These are phyloP conservation scores for Saturnia pavonia DNA, from an alignment of 2,888 invertebrate species.

Conservation along the genomic window DNA sequence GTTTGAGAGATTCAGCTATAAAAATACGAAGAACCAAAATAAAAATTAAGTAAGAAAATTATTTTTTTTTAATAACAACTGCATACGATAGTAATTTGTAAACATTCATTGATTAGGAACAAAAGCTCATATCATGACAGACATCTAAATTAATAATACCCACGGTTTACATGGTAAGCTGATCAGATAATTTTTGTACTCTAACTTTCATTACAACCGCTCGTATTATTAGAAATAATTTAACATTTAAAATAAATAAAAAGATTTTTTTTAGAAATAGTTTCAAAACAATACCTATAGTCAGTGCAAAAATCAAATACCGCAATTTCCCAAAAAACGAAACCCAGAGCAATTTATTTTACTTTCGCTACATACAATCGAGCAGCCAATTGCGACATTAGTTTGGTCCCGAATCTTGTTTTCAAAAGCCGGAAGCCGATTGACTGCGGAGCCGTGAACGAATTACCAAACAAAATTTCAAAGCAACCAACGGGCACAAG, in stretches of 20 bases:
- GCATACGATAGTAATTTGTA: too few relatives aligned
- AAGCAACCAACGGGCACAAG: slow-evolving; percentile 47
- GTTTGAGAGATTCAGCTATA: too few relatives aligned
- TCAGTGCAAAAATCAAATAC: slow-evolving; percentile 31
- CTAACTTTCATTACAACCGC: neutral
- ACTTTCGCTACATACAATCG: slow-evolving; percentile 19
- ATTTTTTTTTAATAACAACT: too few relatives aligned
- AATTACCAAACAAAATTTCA: slow-evolving; percentile 50
- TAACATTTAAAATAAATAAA: neutral
- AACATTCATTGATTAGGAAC: too few relatives aligned
- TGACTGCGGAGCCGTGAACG: slow-evolving; percentile 39
- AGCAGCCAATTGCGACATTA: slow-evolving; percentile 35
- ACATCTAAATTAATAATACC: too few relatives aligned
- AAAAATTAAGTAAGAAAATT: too few relatives aligned
- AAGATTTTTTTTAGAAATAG: neutral
- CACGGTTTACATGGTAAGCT: too few relatives aligned
- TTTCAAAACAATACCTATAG: slow-evolving; percentile 23
- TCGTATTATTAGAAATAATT: neutral
- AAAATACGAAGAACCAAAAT: too few relatives aligned
- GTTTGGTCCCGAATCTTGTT: slow-evolving; percentile 24
- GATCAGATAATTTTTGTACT: too few relatives aligned
- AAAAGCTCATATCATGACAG: too few relatives aligned
- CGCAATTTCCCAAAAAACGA: neutral
- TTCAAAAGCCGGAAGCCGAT: slow-evolving; percentile 35
- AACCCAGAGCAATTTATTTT: neutral